Evolutionary conservation across 2,113 vertebrate species (phyloP).

Genomic region (Caretta caretta): DNA sequence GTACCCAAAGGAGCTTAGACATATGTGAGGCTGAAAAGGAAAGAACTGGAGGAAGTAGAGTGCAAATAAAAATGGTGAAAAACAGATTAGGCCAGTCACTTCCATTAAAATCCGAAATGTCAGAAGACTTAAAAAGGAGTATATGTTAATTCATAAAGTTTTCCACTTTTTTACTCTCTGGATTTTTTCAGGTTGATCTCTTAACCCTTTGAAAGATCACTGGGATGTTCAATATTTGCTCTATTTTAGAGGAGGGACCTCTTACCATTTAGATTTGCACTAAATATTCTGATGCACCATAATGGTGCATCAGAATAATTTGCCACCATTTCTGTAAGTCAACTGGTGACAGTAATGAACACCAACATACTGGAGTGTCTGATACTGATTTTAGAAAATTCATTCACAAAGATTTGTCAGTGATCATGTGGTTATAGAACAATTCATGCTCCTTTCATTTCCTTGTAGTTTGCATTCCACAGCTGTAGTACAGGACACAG

Average conservation of each 20-base stretch:
- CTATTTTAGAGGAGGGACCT: background rate
- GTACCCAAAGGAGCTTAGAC: conserved; percentile 2
- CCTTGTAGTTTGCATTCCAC: background rate
- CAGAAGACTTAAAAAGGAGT: background rate
- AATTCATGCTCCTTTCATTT: accelerated
- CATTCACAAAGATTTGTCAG: background rate
- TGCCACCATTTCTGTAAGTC: background rate
- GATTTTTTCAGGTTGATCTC: background rate
- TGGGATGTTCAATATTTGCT: background rate
- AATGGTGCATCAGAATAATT: background rate
- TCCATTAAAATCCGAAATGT: background rate
- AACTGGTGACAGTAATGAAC: background rate
- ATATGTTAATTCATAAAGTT: background rate
- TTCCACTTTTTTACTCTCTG: background rate
- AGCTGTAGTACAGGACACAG: accelerated
- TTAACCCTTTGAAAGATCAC: background rate
- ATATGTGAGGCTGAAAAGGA: conserved; percentile 6
- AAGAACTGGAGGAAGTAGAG: background rate
- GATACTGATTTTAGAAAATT: background rate
- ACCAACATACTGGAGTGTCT: background rate
- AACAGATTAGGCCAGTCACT: background rate
- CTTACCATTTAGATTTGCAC: background rate
- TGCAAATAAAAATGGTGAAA: conserved; percentile 7
- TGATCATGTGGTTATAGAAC: background rate
- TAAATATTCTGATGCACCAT: background rate